Conservation (phyloP, 2,888 invertebrate species). For the Xestia rhomboidea region DNA sequence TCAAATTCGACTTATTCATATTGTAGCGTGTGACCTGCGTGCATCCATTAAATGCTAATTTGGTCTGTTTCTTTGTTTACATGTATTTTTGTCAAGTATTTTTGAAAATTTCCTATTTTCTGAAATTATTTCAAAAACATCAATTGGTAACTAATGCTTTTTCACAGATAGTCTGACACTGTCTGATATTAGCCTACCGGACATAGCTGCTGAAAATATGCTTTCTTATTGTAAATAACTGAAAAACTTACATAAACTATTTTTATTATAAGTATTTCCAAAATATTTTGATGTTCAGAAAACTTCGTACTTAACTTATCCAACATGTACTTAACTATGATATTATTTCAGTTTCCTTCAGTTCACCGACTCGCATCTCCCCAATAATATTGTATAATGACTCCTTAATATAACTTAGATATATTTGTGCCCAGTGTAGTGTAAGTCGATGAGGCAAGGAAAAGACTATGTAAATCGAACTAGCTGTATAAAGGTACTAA, state of each 20-base stretch:
- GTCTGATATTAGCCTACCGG: neutral
- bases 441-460: constrained; percentile 66
- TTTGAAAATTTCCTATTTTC: no score
- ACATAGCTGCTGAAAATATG: neutral
- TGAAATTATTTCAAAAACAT: no score
- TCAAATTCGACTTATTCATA: no score
- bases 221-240: neutral
- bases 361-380: constrained; percentile 51
- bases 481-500: constrained; percentile 59
- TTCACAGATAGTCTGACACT: neutral
- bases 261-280: neutral
- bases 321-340: constrained; percentile 15
- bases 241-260: neutral
- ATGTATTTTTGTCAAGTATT: no score
- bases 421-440: constrained; percentile 68
- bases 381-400: constrained; percentile 66
- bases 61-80: no score
- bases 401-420: constrained; percentile 62
- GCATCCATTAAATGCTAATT: no score
- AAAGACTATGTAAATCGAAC: constrained; percentile 72
- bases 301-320: constrained; percentile 34
- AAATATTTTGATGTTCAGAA: constrained; percentile 4
- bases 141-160: no score
- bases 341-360: no score
- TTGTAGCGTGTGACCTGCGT: no score